Evolutionary conservation across 2,797 vertebrate genomes (phyloP).

Genomic region (Pristis pectinata): DNA sequence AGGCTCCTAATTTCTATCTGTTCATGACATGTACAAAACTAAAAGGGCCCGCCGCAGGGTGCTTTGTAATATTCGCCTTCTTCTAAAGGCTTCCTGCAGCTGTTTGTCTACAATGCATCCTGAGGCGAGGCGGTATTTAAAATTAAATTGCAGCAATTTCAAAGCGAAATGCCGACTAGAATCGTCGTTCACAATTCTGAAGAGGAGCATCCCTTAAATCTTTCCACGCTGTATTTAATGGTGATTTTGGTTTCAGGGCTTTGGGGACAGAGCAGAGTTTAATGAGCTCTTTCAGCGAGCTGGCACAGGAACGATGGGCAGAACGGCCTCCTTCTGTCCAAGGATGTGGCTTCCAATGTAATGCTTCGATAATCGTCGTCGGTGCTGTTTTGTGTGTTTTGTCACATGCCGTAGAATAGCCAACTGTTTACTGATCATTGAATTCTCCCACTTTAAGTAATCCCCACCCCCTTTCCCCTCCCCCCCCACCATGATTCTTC

Average conservation of each 20-base stretch:
- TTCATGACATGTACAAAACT: background rate
- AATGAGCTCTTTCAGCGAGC: background rate
- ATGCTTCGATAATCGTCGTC: background rate
- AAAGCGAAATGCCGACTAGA: background rate
- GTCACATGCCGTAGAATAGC: background rate
- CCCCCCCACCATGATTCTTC: too few species aligned
- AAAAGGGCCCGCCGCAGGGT: background rate
- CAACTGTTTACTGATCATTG: too few species aligned
- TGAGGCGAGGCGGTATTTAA: background rate
- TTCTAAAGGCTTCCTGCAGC: background rate
- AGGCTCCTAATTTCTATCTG: background rate
- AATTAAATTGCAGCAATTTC: conserved; percentile 6
- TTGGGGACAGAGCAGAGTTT: background rate
- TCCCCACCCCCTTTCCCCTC: too few species aligned
- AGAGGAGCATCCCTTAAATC: background rate
- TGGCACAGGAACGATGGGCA: background rate
- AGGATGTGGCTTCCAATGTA: background rate
- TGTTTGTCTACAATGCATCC: background rate
- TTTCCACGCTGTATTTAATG: background rate
- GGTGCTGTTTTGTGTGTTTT: too few species aligned
- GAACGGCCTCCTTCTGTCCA: background rate
- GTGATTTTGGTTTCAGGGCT: background rate
- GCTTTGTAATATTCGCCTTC: background rate
- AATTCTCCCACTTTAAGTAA: too few species aligned
- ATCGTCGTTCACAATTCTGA: background rate